Evolutionary conservation across 2,888 invertebrate species (phyloP).

Genomic region (Polydesmus complanatus): DNA sequence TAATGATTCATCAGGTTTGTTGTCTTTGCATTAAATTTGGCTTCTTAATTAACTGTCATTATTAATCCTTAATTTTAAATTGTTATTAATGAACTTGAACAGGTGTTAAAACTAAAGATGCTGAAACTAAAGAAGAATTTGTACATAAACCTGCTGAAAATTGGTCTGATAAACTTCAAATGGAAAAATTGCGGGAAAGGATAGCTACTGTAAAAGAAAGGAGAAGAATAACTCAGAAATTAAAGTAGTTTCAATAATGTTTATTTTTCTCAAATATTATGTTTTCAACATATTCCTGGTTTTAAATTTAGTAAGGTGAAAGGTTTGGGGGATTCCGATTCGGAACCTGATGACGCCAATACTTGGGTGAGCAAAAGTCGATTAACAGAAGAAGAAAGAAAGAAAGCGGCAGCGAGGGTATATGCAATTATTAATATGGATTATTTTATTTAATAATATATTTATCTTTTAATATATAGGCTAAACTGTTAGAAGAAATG

Average conservation of each 20-base stretch:
- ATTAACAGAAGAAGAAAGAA: conserved; percentile 58
- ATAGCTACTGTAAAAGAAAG: conserved; percentile 65
- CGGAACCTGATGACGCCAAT: conserved; percentile 51
- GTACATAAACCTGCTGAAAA: conserved; percentile 39
- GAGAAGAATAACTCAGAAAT: conserved; percentile 54
- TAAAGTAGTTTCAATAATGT: conserved; percentile 37
- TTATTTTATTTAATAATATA: conserved; percentile 16
- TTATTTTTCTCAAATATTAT: neutral
- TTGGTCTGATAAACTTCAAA: conserved; percentile 46
- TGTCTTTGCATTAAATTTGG: neutral
- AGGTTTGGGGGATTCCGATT: conserved; percentile 46
- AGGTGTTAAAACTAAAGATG: conserved; percentile 17
- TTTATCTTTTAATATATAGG: conserved; percentile 42
- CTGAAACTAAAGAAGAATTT: conserved; percentile 46
- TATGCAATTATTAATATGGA: too few species aligned
- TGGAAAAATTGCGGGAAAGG: conserved; percentile 68
- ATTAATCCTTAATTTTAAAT: neutral
- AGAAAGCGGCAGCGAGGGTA: conserved; percentile 69
- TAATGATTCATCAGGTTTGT: conserved; percentile 28
- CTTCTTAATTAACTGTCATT: neutral
- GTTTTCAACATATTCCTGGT: neutral
- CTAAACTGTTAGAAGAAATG: conserved; percentile 83
- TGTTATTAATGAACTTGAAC: neutral
- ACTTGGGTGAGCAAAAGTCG: conserved; percentile 72
- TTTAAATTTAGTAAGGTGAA: conserved; percentile 14